Evolutionary conservation across 1,140 invertebrate species (phyloP), one percentile per base, ranked within the genome.

Genomic region (Zophobas atratus): DNA sequence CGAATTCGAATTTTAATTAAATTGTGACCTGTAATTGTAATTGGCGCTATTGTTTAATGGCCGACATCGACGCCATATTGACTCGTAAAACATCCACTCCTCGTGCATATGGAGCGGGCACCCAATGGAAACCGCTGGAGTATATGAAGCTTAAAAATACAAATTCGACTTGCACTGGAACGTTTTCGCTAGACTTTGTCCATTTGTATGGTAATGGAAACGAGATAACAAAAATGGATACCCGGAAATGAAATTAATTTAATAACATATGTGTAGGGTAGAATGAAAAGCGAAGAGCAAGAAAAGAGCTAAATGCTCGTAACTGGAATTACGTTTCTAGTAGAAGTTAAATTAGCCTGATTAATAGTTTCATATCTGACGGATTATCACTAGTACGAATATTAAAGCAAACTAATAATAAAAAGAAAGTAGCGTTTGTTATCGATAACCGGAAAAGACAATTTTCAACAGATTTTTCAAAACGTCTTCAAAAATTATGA

Each of bases 1-100:
- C 70, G 53, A 70, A 70, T 77, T 77, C 76, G 76, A 77, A 77
- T 77, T 77, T 77, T 77, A 77, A 77, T 77, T 77, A 77, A 77
- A 77, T 57, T 77, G 76, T 74, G 76, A 77, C 76, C 76, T 77
- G 76, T 77, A 74, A 77, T 67, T 74, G 76, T 77, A 77, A 77
- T 77, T 77, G 76, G 56, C 76, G 56, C 76, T 77, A 77, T 77
- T 77, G 76, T 77, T 77, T 77, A 77, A 60, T 72, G 48, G 60
- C 39, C 38, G 60, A 41, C 60, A 36, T 67, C 60, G 60, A 43
- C 60, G 60, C 75, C 75, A 76, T 76, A 76, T 76, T 76, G 75
- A 46, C 57, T 76, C 75, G 55, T 76, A 76, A 76, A 76, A 67
- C 60, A 67, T 67, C 60, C 60, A 60, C 56, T 60, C 38, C 38